Conservation (phyloP, 1,140 invertebrate species). For the Euura lappo region DNA sequence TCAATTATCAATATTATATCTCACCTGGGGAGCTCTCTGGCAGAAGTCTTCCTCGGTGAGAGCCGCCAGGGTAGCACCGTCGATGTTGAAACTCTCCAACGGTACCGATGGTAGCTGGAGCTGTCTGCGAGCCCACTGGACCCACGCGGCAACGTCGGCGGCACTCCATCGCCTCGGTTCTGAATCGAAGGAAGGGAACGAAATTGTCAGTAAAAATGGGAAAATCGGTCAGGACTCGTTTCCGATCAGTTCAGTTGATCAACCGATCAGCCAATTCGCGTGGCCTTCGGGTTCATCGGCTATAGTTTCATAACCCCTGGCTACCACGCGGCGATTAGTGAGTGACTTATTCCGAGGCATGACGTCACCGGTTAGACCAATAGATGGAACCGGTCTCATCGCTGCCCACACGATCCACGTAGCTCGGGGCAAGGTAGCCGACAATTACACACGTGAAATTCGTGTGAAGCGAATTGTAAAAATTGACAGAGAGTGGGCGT, state of each 20-base stretch:
- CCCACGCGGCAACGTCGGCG: constrained; percentile 84
- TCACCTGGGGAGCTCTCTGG: constrained; percentile 78
- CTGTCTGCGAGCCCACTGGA: constrained; percentile 82
- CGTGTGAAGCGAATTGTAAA: background rate
- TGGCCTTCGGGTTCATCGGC: background rate
- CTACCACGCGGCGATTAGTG: background rate
- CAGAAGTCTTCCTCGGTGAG: constrained; percentile 87
- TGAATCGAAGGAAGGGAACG: constrained; percentile 57
- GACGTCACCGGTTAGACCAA: constrained; percentile 44
- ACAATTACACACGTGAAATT: constrained; percentile 1
- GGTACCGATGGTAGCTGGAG: constrained; percentile 73
- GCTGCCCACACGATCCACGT: background rate
- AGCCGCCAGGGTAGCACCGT: constrained; percentile 75
- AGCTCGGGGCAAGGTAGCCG: constrained; percentile 50
- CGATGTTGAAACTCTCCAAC: constrained; percentile 78
- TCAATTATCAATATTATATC: constrained; percentile 23
- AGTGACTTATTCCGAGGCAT: constrained; percentile 46
- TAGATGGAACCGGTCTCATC: constrained; percentile 41
- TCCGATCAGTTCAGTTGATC: background rate
- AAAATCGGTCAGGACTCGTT: background rate
- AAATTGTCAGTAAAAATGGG: background rate
- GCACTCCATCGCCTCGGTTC: constrained; percentile 86
- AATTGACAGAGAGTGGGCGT: background rate
- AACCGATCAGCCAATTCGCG: too few relatives aligned
- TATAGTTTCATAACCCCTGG: constrained; percentile 44